Conservation (phyloP, 2,797 vertebrate species). For the Zenarchopterus dispar region DNA sequence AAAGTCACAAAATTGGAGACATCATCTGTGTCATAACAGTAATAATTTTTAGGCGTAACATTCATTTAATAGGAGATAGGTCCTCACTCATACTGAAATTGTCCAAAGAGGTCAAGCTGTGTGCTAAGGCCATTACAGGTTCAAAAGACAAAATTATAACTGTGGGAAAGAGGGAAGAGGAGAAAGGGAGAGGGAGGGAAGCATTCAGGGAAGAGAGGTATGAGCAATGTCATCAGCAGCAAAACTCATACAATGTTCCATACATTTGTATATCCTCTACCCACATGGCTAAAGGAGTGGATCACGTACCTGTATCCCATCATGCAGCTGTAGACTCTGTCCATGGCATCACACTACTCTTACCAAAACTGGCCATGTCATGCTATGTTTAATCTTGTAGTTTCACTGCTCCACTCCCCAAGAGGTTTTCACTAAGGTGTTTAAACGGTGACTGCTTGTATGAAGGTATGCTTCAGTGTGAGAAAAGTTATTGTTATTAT, state of each 20-base stretch:
- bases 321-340: slow-evolving; percentile 83
- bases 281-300: slow-evolving; percentile 74
- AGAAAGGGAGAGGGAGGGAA: slow-evolving; percentile 60
- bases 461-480: neutral
- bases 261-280: slow-evolving; percentile 79
- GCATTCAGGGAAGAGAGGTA: slow-evolving; percentile 79
- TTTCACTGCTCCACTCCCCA: slow-evolving; percentile 73
- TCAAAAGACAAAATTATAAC: slow-evolving; percentile 81
- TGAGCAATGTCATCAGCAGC: slow-evolving; percentile 81
- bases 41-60: neutral
- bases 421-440: slow-evolving; percentile 40
- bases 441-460: neutral
- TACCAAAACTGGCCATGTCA: slow-evolving; percentile 60
- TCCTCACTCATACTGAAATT: slow-evolving; percentile 8
- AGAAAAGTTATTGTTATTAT: neutral
- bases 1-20: slow-evolving; percentile 1
- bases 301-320: slow-evolving; percentile 87
- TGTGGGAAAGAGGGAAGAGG: slow-evolving; percentile 64
- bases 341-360: slow-evolving; percentile 77
- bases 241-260: slow-evolving; percentile 78
- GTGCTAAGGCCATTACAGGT: slow-evolving; percentile 82
- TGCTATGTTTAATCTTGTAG: slow-evolving; percentile 55
- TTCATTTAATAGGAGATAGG: neutral
- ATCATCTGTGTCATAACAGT: neutral
- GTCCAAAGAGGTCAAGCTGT: slow-evolving; percentile 79